Conservation (phyloP, 2,888 invertebrate genomes). For the Drosophila demipolita region DNA sequence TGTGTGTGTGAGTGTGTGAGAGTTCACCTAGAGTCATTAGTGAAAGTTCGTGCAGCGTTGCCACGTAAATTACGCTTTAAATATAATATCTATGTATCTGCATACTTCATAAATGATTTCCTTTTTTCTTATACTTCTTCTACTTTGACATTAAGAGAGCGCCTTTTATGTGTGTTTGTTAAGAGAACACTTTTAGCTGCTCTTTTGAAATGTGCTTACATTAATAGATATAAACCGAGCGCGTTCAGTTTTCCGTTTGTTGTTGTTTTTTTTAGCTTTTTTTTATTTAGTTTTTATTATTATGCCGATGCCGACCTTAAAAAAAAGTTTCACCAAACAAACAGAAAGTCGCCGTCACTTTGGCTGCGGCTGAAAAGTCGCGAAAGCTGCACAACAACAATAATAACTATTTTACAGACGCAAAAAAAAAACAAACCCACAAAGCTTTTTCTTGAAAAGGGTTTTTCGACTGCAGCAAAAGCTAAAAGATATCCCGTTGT, state of each 20-base stretch:
- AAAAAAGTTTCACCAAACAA: constrained; percentile 78
- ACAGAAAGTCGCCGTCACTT: constrained; percentile 69
- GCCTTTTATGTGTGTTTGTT: not conserved
- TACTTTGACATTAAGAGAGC: constrained; percentile 35
- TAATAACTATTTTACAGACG: constrained; percentile 33
- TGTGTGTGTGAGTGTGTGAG: constrained; percentile 37
- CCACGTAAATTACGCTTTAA: constrained; percentile 70
- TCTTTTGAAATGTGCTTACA: constrained; percentile 37
- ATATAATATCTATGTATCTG: constrained; percentile 35
- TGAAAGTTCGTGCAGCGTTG: constrained; percentile 72
- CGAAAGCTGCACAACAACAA: constrained; percentile 64
- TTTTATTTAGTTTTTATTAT: constrained; percentile 51
- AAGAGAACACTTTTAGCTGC: constrained; percentile 20
- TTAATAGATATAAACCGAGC: constrained; percentile 10
- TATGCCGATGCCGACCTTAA: constrained; percentile 75
- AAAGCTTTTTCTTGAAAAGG: constrained; percentile 59
- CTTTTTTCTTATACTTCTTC: constrained; percentile 6
- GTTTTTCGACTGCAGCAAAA: constrained; percentile 46
- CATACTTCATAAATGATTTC: constrained; percentile 17
- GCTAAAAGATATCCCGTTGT: constrained; percentile 75
- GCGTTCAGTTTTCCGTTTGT: constrained; percentile 23
- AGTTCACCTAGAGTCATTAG: constrained; percentile 81
- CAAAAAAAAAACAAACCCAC: constrained; percentile 9
- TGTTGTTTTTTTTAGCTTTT: constrained; percentile 42
- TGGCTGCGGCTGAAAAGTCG: constrained; percentile 63